These are phyloP conservation scores for Cephus pygmeus DNA, from an alignment of 2,888 invertebrate genomes.

Conservation along the genomic window DNA sequence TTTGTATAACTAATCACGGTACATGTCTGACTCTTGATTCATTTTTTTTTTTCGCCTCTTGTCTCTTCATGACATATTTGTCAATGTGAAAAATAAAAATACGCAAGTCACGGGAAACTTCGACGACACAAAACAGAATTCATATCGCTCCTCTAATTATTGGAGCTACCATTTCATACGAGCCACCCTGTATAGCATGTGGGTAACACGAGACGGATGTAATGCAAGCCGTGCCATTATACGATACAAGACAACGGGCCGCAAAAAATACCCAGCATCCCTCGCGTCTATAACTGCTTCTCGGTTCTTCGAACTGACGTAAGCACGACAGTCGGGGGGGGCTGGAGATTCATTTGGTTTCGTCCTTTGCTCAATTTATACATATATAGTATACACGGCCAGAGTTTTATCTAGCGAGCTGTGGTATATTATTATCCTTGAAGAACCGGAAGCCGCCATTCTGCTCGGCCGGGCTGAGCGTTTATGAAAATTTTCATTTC, in stretches of 20 bases:
- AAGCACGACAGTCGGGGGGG: background rate
- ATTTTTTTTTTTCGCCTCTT: background rate
- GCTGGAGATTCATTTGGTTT: background rate
- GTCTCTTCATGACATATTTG: background rate
- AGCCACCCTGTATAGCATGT: background rate
- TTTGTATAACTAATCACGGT: background rate
- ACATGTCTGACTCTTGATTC: background rate
- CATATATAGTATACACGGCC: background rate
- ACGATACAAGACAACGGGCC: constrained; percentile 49
- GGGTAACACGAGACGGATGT: constrained; percentile 63
- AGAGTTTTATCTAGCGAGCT: background rate
- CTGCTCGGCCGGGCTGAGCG: background rate
- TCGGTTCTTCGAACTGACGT: constrained; percentile 27
- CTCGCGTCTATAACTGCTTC: constrained; percentile 33
- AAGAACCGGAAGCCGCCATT: background rate
- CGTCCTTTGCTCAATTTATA: constrained; percentile 10
- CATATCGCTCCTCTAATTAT: background rate
- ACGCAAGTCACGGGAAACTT: background rate
- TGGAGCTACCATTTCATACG: background rate
- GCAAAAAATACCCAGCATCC: constrained; percentile 50
- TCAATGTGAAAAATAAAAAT: background rate
- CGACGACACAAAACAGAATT: background rate
- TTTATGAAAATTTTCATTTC: background rate
- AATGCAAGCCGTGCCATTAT: constrained; percentile 64
- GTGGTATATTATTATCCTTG: background rate